Conservation (phyloP, 2,797 vertebrate genomes). For the Galagoides demidoff region DNA sequence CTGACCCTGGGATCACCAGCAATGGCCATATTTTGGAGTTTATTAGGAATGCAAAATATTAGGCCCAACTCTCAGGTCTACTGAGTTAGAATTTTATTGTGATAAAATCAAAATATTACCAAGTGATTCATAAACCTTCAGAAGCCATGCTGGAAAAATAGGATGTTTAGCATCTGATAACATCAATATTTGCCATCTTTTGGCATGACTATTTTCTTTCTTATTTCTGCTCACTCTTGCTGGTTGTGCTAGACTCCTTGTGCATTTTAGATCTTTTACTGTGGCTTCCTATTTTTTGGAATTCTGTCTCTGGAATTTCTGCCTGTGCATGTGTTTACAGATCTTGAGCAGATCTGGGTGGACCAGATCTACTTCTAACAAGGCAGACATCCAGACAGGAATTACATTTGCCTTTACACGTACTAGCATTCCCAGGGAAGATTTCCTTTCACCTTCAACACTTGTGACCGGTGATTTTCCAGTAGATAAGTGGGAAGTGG, state of each 20-base stretch:
- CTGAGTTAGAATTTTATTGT: neutral
- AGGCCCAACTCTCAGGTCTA: neutral
- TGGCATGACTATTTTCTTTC: neutral
- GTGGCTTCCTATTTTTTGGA: neutral
- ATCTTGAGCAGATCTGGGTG: neutral
- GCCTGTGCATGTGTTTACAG: rapidly evolving
- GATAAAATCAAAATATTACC: neutral
- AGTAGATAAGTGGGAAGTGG: neutral
- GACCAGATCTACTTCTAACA: too few species aligned
- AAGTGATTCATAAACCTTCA: neutral
- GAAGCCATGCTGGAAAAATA: neutral
- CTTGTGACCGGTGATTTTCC: neutral
- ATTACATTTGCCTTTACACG: neutral
- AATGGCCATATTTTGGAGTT: neutral
- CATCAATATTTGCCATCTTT: too few species aligned
- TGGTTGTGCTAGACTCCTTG: neutral
- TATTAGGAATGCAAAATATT: neutral
- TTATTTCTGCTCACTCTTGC: neutral
- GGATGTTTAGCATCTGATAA: neutral
- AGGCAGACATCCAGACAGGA: neutral
- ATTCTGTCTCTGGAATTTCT: neutral
- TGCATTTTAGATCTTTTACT: neutral
- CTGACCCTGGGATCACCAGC: neutral
- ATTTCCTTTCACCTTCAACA: neutral
- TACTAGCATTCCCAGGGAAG: neutral